Percentiles rank a stretch among this genome's conserved stretches.
Conservation (phyloP, 2,113 vertebrate species). For the Spilogale gracilis region DNA sequence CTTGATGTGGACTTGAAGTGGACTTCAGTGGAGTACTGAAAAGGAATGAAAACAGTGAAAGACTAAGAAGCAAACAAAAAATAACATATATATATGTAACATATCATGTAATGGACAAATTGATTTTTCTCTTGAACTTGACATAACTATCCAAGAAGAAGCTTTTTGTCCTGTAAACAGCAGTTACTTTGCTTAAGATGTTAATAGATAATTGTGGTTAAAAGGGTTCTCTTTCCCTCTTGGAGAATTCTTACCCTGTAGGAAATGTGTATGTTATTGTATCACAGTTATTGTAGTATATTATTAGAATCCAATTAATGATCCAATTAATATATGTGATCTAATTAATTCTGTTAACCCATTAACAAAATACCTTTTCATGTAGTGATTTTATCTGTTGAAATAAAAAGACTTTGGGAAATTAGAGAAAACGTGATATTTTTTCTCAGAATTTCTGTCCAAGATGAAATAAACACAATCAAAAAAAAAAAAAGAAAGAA, state of each 20-base stretch:
- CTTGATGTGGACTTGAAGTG: neutral
- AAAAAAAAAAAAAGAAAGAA: neutral
- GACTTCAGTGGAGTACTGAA: neutral
- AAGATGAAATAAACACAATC: neutral
- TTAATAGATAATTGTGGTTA: neutral
- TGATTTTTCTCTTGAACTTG: conserved; percentile 28
- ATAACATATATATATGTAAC: conserved; percentile 10
- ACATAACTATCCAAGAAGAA: neutral
- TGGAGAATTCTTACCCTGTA: neutral
- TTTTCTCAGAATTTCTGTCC: neutral
- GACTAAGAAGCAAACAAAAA: neutral
- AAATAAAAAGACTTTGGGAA: conserved; percentile 66
- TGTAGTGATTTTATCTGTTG: conserved; percentile 49
- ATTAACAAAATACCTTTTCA: conserved; percentile 51
- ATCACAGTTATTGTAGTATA: neutral
- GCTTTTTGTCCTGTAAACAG: conserved; percentile 25
- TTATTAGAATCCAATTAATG: conserved; percentile 7
- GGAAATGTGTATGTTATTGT: neutral
- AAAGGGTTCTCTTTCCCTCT: neutral
- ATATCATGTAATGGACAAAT: neutral
- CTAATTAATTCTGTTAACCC: neutral
- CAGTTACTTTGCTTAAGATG: neutral
- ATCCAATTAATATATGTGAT: neutral
- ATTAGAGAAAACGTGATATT: conserved; percentile 19
- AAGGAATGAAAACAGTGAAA: neutral